Evolutionary conservation across 1,140 invertebrate genomes (phyloP).

Genomic region (Brachionus rubens): DNA sequence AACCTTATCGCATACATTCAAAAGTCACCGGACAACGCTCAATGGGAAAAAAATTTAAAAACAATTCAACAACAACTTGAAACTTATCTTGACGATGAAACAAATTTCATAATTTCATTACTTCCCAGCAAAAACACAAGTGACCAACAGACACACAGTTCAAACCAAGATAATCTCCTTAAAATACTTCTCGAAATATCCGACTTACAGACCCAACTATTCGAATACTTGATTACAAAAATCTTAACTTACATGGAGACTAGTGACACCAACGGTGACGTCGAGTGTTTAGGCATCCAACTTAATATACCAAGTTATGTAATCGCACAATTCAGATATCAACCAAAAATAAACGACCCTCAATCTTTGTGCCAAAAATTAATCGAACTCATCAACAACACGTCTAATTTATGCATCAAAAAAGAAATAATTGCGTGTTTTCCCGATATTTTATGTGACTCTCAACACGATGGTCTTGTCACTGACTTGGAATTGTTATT

Average conservation of each 20-base stretch:
- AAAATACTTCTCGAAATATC: constrained; percentile 35
- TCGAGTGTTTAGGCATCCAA: background rate
- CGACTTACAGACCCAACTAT: background rate
- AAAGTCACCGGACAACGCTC: constrained; percentile 5
- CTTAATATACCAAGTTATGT: constrained; percentile 34
- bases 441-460: constrained; percentile 34
- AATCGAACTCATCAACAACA: constrained; percentile 5
- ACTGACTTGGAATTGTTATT: constrained; percentile 18
- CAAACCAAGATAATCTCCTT: constrained; percentile 18
- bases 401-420: background rate
- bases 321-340: constrained; percentile 13
- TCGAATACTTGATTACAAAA: constrained; percentile 24
- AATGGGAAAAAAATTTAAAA: constrained; percentile 1
- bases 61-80: background rate
- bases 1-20: constrained; percentile 1
- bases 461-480: background rate
- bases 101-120: constrained; percentile 17
- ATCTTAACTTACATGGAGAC: background rate
- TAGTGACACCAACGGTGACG: background rate
- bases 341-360: constrained; percentile 16
- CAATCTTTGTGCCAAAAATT: constrained; percentile 22
- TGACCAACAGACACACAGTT: background rate
- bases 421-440: constrained; percentile 39
- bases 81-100: constrained; percentile 20
- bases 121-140: constrained; percentile 15